Evolutionary conservation across 2,888 invertebrate species (phyloP).

Genomic region (Melanostoma scalare): DNA sequence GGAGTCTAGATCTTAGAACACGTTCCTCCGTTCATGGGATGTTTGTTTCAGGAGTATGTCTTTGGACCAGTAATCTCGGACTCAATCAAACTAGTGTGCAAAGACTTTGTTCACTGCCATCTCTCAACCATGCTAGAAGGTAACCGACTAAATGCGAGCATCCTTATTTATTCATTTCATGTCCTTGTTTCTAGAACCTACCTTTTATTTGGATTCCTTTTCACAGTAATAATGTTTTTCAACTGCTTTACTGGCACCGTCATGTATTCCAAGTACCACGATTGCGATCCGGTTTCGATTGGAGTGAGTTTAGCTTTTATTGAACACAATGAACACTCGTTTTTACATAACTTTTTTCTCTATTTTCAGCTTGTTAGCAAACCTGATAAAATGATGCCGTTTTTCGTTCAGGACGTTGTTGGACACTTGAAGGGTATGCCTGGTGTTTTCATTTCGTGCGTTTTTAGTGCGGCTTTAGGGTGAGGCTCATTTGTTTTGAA

Average conservation of each 20-base stretch:
- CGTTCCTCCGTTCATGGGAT: conserved; percentile 86
- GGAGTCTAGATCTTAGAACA: conserved; percentile 84
- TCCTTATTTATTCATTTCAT: too few species aligned
- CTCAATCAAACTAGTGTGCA: conserved; percentile 90
- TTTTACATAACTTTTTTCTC: conserved; percentile 83
- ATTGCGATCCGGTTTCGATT: conserved; percentile 84
- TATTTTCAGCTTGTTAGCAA: conserved; percentile 78
- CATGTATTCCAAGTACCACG: conserved; percentile 84
- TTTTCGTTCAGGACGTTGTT: conserved; percentile 84
- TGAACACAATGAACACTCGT: conserved; percentile 60
- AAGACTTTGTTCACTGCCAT: conserved; percentile 86
- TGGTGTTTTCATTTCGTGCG: conserved; percentile 85
- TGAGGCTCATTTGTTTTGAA: conserved; percentile 30
- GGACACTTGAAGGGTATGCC: conserved; percentile 83
- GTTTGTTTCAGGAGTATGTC: conserved; percentile 84
- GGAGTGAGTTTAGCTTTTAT: conserved; percentile 78
- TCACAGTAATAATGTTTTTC: conserved; percentile 82
- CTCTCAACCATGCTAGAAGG: conserved; percentile 84
- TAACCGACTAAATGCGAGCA: conserved; percentile 36
- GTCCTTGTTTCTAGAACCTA: conserved; percentile 82
- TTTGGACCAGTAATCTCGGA: conserved; percentile 86
- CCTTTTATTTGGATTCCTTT: conserved; percentile 81
- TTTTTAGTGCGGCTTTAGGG: conserved; percentile 85
- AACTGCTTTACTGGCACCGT: conserved; percentile 85
- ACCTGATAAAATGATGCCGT: conserved; percentile 83